Evolutionary conservation across 2,113 vertebrate species (phyloP), one percentile per base, ranked within the genome.

Genomic region (Agapornis roseicollis): DNA sequence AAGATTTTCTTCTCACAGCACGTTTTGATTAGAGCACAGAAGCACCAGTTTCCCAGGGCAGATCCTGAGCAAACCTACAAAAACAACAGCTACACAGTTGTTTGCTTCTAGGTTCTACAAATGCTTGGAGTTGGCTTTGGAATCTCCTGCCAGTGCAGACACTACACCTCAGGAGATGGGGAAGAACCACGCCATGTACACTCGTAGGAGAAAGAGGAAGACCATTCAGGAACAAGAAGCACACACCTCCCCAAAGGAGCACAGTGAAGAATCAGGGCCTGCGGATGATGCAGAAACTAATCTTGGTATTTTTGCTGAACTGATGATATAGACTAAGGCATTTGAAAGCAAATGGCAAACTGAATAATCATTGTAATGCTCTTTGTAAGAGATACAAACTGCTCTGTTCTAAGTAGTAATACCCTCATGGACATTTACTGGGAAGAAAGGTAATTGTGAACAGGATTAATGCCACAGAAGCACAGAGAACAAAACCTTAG

Each of bases 61-160:
- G 60, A 47, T 41, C 16, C 70, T 71, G 37, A 89, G 52, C 39
- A 92, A 85, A 68, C 13, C 6, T 53, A 19, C 60, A 76, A 60
- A 60, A 31, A 4, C 13, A 69, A 41, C 50, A 66, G 39, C n/a
- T 16, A 22, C 14, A 1, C 50, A 4, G 6, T 92, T 93, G 22
- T 95, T 90, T 96, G 11, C 94, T 88, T 42, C 29, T 58, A 99
- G 99, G 73, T 99, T 99, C 94, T 98, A 98, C 46, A 96, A 88
- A 50, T 94, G 96, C 89, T 96, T 99, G 23, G 98, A 97, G 61
- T 49, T 92, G 50, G 98, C 98, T 47, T 77, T 99, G 94, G 77
- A 95, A 13, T 56, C 93, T 61, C 83, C 90, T 7, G 44, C 79
- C 22, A 10, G 63, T 16, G 52, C 86, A 50, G 78, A 27, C 24